Conservation (phyloP, 2,888 invertebrate genomes). For the Apamea sordens region DNA sequence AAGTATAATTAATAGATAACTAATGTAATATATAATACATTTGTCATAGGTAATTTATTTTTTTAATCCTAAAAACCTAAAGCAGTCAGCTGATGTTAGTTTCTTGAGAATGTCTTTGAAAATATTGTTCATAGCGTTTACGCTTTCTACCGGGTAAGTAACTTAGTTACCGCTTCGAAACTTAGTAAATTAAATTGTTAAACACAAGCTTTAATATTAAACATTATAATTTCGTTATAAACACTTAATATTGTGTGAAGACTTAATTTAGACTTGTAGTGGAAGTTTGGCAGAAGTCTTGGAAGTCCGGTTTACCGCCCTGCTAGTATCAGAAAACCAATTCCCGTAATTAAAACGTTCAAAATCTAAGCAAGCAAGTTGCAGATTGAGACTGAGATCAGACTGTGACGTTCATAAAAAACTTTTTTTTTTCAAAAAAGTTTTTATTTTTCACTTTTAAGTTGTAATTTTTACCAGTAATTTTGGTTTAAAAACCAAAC, state of each 20-base stretch:
- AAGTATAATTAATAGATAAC: no score
- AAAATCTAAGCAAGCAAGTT: no score
- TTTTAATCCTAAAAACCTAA: background rate
- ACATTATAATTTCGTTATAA: conserved; percentile 7
- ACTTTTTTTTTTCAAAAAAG: no score
- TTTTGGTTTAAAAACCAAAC: no score
- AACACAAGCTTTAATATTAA: background rate
- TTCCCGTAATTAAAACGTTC: no score
- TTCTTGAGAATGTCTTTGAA: background rate
- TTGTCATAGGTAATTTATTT: no score
- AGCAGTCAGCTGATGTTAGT: background rate
- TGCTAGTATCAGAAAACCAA: background rate
- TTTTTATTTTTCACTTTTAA: no score
- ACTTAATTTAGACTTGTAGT: background rate
- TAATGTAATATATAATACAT: no score
- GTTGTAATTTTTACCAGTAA: no score
- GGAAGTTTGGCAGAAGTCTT: background rate
- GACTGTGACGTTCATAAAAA: no score
- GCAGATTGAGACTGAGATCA: no score
- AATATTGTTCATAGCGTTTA: conserved; percentile 1
- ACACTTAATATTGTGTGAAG: conserved; percentile 6
- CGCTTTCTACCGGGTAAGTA: conserved; percentile 11
- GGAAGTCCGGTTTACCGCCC: background rate
- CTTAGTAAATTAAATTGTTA: conserved; percentile 12
- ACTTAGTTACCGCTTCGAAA: conserved; percentile 20